Percentiles rank a stretch among this genome's conserved stretches.
Evolutionary conservation across 2,113 vertebrate genomes (phyloP).

Genomic region (Myotis davidii): DNA sequence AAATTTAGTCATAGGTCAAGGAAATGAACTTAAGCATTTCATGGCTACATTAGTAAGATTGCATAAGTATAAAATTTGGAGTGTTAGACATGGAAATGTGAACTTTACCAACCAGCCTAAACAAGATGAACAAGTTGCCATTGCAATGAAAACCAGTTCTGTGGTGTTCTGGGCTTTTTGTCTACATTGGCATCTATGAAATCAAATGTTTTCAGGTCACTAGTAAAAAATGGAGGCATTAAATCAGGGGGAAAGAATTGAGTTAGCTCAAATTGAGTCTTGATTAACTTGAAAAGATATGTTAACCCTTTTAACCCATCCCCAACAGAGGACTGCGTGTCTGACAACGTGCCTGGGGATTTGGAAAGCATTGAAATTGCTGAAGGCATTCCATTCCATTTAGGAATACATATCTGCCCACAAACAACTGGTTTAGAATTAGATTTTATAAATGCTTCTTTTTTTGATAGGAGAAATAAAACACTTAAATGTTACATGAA

Average conservation of each 20-base stretch:
- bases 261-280: conserved; percentile 69
- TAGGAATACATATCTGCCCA: not conserved
- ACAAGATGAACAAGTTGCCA: not conserved
- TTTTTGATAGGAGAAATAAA: conserved; percentile 61
- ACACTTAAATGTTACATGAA: conserved; percentile 45
- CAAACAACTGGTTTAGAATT: conserved; percentile 46
- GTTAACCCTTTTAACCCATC: conserved; percentile 70
- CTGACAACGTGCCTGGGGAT: conserved; percentile 3
- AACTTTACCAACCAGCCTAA: conserved; percentile 2
- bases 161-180: conserved; percentile 17
- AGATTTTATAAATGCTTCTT: conserved; percentile 34
- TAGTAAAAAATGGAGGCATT: conserved; percentile 75
- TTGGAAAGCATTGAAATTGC: conserved; percentile 60
- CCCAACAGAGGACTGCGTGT: conserved; percentile 36
- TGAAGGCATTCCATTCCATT: conserved; percentile 56
- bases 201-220: conserved; percentile 79
- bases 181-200: conserved; percentile 70
- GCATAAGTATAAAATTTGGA: not conserved
- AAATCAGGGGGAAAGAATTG: conserved; percentile 66
- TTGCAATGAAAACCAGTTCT: not conserved
- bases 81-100: not conserved
- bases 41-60: conserved; percentile 16
- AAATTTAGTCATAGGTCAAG: conserved; percentile 5
- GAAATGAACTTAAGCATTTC: conserved; percentile 45
- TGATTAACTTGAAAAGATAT: conserved; percentile 75